phyloP scores from a whole-genome alignment of 2,888 invertebrate genomes.

The Penaeus monodon region DNA sequence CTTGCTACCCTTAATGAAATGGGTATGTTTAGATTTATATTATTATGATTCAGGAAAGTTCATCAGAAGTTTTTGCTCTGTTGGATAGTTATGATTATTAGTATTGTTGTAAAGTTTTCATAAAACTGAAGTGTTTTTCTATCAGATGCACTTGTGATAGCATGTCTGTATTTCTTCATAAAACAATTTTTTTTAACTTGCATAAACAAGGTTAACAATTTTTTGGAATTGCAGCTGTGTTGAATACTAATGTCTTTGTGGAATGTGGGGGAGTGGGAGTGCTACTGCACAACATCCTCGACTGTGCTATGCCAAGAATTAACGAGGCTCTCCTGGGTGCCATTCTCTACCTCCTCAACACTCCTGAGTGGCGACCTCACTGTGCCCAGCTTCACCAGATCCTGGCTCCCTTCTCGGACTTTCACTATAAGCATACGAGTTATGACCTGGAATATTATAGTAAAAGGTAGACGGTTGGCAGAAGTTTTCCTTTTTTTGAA shows the following conservation, averaged over 20 bases:
- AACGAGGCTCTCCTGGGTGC: constrained; percentile 92
- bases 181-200: neutral
- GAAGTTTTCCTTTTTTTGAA: no score
- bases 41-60: neutral
- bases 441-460: constrained; percentile 69
- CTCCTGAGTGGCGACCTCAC: constrained; percentile 82
- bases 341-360: constrained; percentile 85
- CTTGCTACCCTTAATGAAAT: constrained; percentile 90
- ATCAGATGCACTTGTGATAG: no score
- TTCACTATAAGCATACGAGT: constrained; percentile 76
- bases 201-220: neutral
- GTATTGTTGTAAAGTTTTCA: no score
- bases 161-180: no score
- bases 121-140: no score
- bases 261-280: constrained; percentile 86
- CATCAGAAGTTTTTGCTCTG: neutral
- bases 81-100: no score
- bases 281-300: constrained; percentile 83
- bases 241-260: constrained; percentile 85
- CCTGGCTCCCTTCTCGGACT: constrained; percentile 93
- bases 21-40: constrained; percentile 73
- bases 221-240: constrained; percentile 76
- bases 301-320: constrained; percentile 88
- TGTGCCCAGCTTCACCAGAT: constrained; percentile 88
- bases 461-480: constrained; percentile 73